Evolutionary conservation across 2,797 vertebrate genomes (phyloP).

Genomic region (Petrocephalus sullivani): DNA sequence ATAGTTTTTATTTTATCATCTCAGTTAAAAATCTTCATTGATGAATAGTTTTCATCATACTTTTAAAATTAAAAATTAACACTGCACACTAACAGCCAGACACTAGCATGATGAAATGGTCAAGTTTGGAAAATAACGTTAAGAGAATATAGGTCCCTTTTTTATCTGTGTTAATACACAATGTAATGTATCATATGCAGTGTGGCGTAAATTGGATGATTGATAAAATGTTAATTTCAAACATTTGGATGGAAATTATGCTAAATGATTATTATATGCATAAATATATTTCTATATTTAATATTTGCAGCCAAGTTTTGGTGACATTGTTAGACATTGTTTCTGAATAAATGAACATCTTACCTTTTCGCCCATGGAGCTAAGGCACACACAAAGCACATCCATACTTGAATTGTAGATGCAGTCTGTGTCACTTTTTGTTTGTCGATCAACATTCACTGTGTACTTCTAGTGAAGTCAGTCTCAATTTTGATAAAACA

Average conservation of each 20-base stretch:
- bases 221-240: background rate
- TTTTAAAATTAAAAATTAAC: background rate
- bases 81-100: background rate
- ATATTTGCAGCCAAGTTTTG: background rate
- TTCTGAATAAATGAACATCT: background rate
- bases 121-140: background rate
- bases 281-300: background rate
- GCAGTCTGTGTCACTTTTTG: background rate
- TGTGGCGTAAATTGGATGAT: background rate
- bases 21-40: background rate
- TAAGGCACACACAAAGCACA: background rate
- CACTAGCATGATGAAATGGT: background rate
- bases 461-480: background rate
- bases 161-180: background rate
- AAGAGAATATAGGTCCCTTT: background rate
- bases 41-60: background rate
- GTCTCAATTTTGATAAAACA: background rate
- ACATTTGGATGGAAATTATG: background rate
- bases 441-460: background rate
- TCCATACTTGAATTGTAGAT: background rate
- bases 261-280: background rate
- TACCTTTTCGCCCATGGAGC: background rate
- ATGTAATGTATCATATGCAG: background rate
- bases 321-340: background rate
- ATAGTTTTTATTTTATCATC: background rate